Evolutionary conservation across 2,113 vertebrate species (phyloP).

Genomic region (Phalacrocorax brasilianus): DNA sequence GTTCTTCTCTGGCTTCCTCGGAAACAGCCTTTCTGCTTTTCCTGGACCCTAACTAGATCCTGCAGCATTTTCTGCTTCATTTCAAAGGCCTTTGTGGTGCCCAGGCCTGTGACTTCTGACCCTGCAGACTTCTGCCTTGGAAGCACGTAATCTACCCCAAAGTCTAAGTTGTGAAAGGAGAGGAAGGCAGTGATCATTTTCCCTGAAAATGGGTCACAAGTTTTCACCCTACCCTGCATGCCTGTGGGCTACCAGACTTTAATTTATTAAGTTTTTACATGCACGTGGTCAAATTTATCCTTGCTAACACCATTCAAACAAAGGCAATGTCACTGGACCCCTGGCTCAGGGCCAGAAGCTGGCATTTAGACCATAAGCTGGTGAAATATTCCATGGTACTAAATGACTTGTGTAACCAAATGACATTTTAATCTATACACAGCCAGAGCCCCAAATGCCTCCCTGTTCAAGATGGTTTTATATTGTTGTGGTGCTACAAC

Average conservation of each 20-base stretch:
- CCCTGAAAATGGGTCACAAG: background rate
- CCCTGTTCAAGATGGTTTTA: background rate
- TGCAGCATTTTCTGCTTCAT: background rate
- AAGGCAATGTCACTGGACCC: background rate
- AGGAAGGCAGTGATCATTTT: background rate
- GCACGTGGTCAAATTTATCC: background rate
- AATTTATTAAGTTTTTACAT: background rate
- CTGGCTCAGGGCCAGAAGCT: background rate
- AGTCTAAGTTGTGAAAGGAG: background rate
- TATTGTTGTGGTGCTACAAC: background rate
- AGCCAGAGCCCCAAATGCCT: background rate
- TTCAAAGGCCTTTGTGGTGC: background rate
- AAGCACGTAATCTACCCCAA: background rate
- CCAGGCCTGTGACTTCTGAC: background rate
- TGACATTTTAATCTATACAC: background rate
- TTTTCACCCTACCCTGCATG: background rate
- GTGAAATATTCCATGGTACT: background rate
- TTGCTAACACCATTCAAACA: background rate
- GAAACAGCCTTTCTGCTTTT: background rate
- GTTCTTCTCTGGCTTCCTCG: background rate
- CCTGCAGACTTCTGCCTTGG: background rate
- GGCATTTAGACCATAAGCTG: background rate
- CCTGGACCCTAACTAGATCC: background rate
- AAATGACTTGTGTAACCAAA: background rate
- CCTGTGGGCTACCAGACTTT: background rate